Evolutionary conservation across 2,888 invertebrate genomes (phyloP).

Genomic region (Alcis repandata): DNA sequence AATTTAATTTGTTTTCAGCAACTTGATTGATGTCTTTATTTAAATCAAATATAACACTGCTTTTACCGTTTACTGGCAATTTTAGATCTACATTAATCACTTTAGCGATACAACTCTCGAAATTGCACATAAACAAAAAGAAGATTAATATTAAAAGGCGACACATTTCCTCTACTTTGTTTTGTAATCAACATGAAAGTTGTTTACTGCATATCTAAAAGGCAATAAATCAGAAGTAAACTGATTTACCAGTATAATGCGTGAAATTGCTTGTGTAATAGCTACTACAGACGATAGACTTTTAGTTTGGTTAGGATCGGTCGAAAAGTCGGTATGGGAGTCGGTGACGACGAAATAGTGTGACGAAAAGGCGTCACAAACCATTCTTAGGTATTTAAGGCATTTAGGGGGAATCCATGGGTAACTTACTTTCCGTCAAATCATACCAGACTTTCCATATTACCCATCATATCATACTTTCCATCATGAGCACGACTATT

Average conservation of each 20-base stretch:
- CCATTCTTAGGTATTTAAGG: too few relatives aligned
- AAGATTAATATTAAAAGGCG: slow-evolving; percentile 4
- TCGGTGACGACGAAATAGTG: too few relatives aligned
- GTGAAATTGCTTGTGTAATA: slow-evolving; percentile 9
- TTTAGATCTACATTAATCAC: slow-evolving; percentile 19
- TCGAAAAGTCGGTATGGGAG: not conserved
- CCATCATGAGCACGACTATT: too few relatives aligned
- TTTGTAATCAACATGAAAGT: slow-evolving; percentile 10
- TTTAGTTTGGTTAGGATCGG: not conserved
- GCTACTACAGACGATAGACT: not conserved
- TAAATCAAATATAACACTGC: not conserved
- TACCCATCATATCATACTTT: too few relatives aligned
- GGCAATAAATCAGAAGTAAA: slow-evolving; percentile 25
- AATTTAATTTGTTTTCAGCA: not conserved
- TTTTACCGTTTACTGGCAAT: slow-evolving; percentile 22
- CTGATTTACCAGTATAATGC: slow-evolving; percentile 15
- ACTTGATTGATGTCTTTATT: not conserved
- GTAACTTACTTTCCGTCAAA: too few relatives aligned
- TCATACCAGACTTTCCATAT: too few relatives aligned
- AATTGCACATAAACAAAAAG: slow-evolving; percentile 2
- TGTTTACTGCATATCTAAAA: slow-evolving; percentile 13
- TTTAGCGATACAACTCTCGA: slow-evolving; percentile 4
- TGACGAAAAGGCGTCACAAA: too few relatives aligned
- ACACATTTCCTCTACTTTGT: slow-evolving; percentile 7
- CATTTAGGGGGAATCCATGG: too few relatives aligned